Evolutionary conservation across 2,113 vertebrate species (phyloP), one percentile per base, ranked within the genome.

Genomic region (Sinocyclocheilus rhinocerous): DNA sequence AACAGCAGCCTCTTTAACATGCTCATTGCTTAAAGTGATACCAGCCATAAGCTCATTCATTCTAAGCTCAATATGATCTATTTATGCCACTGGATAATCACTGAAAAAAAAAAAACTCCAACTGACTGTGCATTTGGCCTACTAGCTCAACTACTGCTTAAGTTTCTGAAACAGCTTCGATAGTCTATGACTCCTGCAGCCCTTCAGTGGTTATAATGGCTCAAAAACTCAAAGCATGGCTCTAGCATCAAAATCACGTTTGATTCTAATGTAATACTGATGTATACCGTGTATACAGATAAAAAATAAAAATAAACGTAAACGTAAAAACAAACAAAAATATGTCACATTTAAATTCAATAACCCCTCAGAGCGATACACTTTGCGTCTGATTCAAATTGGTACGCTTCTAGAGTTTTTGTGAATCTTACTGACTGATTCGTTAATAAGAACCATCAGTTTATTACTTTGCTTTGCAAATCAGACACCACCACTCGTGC

Each of bases 21-120:
- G n/a, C 61, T 67, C 79, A 63, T 81, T 63, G 67, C 39, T 67
- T 81, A 8, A 81, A 65, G 36, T 81, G 59, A 81, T 81, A 67
- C 3, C 79, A 81, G 39, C 22, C 36, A 45, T 29, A 67, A 15
- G 39, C 79, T 48, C 20, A 39, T 61, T 81, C 5, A 81, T 67
- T 81, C 6, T 48, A 5, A 45, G 42, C 45, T 76, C 57, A 63
- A 65, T 5, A 48, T 13, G 8, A 1, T 65, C 33, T 59, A 45
- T 65, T 81, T 65, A 80, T 63, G 59, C 59, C 39, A 18, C 36
- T 81, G 79, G 79, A 45, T 65, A 39, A 81, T 81, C 76, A 10
- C 29, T 59, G 52, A 59, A 59, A 16, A 15, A n/a, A n/a, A 57
- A 59, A 16, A 15, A 36, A 24, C 48, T 20, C 8, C 6, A 16